phyloP scores from a whole-genome alignment of 1,140 invertebrate genomes.

The Myzus persicae region DNA sequence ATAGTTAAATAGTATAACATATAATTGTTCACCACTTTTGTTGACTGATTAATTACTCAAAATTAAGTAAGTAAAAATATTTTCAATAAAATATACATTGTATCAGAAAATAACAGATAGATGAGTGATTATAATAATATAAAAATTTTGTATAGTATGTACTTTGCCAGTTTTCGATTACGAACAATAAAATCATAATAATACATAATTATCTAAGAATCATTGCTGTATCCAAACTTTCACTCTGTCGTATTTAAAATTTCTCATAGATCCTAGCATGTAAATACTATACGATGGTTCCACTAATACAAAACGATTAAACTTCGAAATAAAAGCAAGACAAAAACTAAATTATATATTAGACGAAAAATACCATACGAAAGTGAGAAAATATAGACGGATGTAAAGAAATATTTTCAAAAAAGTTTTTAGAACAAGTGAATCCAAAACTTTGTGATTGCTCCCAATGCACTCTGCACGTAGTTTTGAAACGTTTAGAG shows the following conservation, averaged over 20 bases:
- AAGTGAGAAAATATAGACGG: too few species aligned
- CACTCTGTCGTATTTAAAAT: background rate
- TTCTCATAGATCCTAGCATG: too few species aligned
- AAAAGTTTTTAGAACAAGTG: constrained; percentile 9
- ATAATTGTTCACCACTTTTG: background rate
- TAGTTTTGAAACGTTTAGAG: background rate
- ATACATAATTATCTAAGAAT: background rate
- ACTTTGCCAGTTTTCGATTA: background rate
- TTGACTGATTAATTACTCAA: background rate
- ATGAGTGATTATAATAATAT: background rate
- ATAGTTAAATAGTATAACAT: too few species aligned
- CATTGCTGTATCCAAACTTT: background rate
- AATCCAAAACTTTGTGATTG: background rate
- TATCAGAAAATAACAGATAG: background rate
- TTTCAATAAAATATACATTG: background rate
- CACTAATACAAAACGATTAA: background rate
- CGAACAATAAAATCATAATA: background rate
- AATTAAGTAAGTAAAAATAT: background rate
- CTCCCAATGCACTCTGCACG: background rate
- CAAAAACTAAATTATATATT: background rate
- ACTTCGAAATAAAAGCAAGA: background rate
- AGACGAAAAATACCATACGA: background rate
- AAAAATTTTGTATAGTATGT: too few species aligned
- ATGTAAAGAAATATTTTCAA: background rate
- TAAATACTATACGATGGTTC: background rate